phyloP scores from a whole-genome alignment of 2,797 vertebrate genomes.

The Avahi laniger region DNA sequence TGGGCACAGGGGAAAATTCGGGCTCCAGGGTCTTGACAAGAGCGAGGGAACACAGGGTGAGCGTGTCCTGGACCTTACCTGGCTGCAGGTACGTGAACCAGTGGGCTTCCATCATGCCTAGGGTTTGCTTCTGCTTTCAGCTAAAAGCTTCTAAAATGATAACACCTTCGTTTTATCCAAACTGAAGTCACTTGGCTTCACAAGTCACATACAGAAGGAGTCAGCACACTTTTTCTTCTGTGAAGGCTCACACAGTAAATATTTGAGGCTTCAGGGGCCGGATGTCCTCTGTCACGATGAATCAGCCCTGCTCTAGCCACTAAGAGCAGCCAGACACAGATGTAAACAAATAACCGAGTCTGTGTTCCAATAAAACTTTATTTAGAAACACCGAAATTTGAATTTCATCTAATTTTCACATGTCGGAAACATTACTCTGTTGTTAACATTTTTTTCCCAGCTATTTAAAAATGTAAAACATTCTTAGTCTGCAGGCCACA shows the following conservation, averaged over 20 bases:
- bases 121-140: background rate
- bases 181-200: too few species aligned
- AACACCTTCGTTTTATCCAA: background rate
- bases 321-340: background rate
- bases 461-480: too few species aligned
- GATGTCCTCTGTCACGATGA: rapidly evolving
- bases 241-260: background rate
- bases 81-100: rapidly evolving
- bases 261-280: background rate
- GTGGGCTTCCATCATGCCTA: rapidly evolving
- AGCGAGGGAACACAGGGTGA: rapidly evolving
- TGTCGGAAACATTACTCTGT: background rate
- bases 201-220: rapidly evolving
- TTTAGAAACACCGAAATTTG: rapidly evolving
- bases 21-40: rapidly evolving
- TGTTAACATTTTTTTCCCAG: background rate
- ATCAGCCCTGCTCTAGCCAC: background rate
- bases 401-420: background rate
- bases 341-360: rapidly evolving
- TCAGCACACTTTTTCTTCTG: rapidly evolving
- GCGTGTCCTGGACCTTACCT: rapidly evolving
- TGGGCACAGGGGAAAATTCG: rapidly evolving
- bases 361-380: background rate
- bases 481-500: rapidly evolving
- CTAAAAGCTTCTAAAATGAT: background rate